Percentiles rank a stretch among this genome's conserved stretches.
Conservation (phyloP, 2,888 invertebrate genomes). For the Antheraea assamensis region DNA sequence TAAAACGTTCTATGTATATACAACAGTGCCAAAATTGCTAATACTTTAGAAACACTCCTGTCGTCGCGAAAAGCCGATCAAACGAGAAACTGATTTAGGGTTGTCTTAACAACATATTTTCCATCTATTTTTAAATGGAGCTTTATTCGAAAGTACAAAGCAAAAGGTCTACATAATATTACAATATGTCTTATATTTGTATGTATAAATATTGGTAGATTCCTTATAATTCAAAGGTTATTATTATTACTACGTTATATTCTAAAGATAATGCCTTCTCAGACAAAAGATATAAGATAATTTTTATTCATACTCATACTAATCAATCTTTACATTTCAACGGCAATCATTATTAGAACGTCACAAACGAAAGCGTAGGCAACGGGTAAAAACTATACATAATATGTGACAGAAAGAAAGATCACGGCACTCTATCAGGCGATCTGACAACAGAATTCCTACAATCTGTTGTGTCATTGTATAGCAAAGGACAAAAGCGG, state of each 20-base stretch:
- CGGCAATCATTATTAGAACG: slow-evolving; percentile 3
- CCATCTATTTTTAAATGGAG: no score
- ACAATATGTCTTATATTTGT: no score
- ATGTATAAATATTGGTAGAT: no score
- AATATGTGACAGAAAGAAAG: slow-evolving; percentile 69
- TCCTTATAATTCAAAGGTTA: not conserved
- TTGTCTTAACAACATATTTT: not conserved
- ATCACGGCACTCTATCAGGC: slow-evolving; percentile 64
- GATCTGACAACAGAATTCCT: slow-evolving; percentile 66
- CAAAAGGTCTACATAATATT: no score
- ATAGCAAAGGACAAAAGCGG: slow-evolving; percentile 52
- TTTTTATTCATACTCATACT: slow-evolving; percentile 1
- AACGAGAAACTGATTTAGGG: no score
- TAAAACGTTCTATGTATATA: not conserved
- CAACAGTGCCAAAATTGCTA: not conserved
- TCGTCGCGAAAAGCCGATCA: not conserved
- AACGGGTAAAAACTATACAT: slow-evolving; percentile 40
- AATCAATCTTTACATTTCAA: not conserved
- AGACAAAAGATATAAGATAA: not conserved
- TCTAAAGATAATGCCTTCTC: not conserved
- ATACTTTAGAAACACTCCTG: not conserved
- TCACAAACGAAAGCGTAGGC: slow-evolving; percentile 31
- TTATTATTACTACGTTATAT: not conserved
- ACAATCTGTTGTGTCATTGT: slow-evolving; percentile 65
- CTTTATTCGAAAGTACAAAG: no score